Evolutionary conservation across 2,888 invertebrate species (phyloP).

Genomic region (Machimus rusticus): DNA sequence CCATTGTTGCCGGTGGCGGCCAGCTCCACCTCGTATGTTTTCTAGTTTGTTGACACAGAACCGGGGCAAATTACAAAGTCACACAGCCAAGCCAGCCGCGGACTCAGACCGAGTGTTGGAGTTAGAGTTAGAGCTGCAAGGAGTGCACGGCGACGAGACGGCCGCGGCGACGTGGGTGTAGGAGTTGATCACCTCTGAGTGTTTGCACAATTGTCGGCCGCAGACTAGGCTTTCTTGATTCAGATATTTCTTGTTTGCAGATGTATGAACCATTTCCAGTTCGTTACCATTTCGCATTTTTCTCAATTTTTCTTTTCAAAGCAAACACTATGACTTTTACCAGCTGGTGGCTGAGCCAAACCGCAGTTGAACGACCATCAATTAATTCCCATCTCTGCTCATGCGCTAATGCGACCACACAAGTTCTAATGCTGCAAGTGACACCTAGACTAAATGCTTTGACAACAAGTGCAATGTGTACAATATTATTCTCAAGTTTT

Average conservation of each 20-base stretch:
- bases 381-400: neutral
- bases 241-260: neutral
- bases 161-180: neutral
- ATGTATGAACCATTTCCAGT: neutral
- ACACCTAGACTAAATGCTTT: neutral
- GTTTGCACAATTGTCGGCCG: slow-evolving; percentile 25
- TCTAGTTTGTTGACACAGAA: slow-evolving; percentile 17
- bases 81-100: neutral
- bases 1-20: neutral
- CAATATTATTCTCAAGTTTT: neutral
- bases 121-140: neutral
- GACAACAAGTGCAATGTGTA: neutral
- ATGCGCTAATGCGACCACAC: neutral
- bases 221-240: neutral
- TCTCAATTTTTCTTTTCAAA: neutral
- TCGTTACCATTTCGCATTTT: neutral
- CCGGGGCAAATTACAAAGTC: slow-evolving; percentile 14
- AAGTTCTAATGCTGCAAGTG: neutral
- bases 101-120: neutral
- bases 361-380: neutral
- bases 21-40: neutral
- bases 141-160: neutral
- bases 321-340: neutral
- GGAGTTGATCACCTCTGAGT: slow-evolving; percentile 25
- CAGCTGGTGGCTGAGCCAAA: neutral